Percentiles rank a stretch among this genome's conserved stretches.
These are phyloP conservation scores for Gymnosoma rotundatum DNA, from an alignment of 2,888 invertebrate species.

Conservation along the genomic window DNA sequence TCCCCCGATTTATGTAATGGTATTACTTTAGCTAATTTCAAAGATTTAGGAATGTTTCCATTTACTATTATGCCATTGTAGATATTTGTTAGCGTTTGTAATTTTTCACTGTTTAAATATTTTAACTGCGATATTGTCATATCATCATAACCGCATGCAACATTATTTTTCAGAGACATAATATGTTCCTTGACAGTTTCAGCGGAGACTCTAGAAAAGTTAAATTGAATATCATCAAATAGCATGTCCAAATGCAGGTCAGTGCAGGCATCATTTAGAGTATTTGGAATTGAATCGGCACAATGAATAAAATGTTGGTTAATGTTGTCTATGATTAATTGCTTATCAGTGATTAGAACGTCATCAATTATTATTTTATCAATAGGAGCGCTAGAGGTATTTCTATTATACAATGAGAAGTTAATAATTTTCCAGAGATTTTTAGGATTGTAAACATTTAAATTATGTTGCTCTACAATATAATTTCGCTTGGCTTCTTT, in stretches of 20 bases:
- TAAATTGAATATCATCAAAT: not conserved
- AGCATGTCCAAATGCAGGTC: too few relatives aligned
- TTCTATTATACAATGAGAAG: conserved; percentile 11
- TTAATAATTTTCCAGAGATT: conserved; percentile 23
- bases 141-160: conserved; percentile 10
- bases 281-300: conserved; percentile 2
- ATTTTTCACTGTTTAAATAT: conserved; percentile 11
- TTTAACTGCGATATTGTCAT: conserved; percentile 12
- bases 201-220: conserved; percentile 8
- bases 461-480: conserved; percentile 21
- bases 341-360: conserved; percentile 12
- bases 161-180: conserved; percentile 23
- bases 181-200: conserved; percentile 20
- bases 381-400: conserved; percentile 16
- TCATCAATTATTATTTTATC: conserved; percentile 21
- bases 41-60: not conserved
- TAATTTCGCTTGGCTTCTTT: not conserved
- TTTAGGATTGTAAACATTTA: conserved; percentile 21
- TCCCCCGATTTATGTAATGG: too few relatives aligned
- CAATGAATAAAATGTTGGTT: conserved; percentile 21
- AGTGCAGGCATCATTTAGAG: too few relatives aligned
- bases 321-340: conserved; percentile 14
- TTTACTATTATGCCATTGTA: conserved; percentile 14
- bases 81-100: conserved; percentile 11
- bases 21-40: too few relatives aligned